phyloP scores from a whole-genome alignment of 2,797 vertebrate species.

The Syngnathus rostellatus region DNA sequence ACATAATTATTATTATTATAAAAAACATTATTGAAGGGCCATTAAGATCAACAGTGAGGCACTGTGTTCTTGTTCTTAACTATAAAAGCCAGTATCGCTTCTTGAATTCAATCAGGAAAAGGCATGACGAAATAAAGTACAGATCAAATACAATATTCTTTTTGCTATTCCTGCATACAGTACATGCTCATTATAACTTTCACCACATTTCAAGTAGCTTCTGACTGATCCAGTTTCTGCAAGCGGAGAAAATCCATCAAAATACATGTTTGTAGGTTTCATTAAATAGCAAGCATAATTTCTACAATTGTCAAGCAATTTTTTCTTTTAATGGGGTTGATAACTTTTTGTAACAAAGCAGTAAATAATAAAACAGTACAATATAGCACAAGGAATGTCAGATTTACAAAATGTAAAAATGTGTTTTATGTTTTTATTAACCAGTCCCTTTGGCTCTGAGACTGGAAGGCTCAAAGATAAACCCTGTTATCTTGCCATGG shows the following conservation, averaged over 20 bases:
- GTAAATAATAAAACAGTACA: neutral
- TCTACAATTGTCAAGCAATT: neutral
- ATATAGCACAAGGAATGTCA: neutral
- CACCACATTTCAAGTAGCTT: neutral
- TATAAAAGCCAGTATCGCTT: too few relatives aligned
- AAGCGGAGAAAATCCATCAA: neutral
- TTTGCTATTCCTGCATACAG: neutral
- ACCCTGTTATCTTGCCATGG: constrained; percentile 41
- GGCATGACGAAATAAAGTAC: too few relatives aligned
- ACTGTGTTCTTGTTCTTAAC: too few relatives aligned
- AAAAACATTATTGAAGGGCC: too few relatives aligned
- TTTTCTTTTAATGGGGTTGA: neutral
- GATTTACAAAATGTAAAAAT: neutral
- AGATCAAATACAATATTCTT: too few relatives aligned
- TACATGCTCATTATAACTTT: neutral
- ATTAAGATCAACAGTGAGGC: too few relatives aligned
- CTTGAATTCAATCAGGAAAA: too few relatives aligned
- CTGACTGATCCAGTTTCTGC: neutral
- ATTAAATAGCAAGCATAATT: neutral
- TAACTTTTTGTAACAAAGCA: neutral
- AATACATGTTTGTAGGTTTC: neutral
- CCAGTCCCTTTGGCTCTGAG: constrained; percentile 6
- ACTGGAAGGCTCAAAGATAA: constrained; percentile 46
- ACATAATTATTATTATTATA: too few relatives aligned
- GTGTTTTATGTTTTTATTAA: neutral